Base-by-base conservation (phyloP, 2,888 invertebrate genomes). In the Noctua comes region DNA sequence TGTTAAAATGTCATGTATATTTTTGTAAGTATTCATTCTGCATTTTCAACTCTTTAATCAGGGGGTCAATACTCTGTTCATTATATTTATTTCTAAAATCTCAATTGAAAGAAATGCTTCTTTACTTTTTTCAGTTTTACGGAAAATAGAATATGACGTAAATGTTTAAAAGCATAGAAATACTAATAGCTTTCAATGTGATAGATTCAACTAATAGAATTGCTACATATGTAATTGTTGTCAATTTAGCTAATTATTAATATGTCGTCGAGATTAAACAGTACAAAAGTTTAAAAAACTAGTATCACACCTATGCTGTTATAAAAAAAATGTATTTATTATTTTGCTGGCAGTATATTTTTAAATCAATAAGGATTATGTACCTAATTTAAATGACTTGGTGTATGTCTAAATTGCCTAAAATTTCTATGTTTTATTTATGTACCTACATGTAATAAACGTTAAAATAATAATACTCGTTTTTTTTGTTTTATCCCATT, bases 401-500 rank as follows among this genome's bases (percentile, higher is more conserved):
- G 78, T 72, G 69, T 73, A 79, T 85, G 82, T 86, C 77, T 82
- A 70, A 84, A 86, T 86, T 88, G 89, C 89, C 88, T 91, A 86
- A 89, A 86, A 80, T 81, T 86, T 88, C 83, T 86, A 85, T 89
- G 89, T 91, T 90, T 90, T 89, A 90, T 91, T 89, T 89, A 74
- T 86, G 73, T 76, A 87, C 27, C 27, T 66, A 72, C 89, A 89
- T 88, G 76, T 88, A 93, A 94, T 95, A 95, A 95, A 95, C 90
- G 91, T 92, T 92, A 87, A 88, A 87, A 91, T 90, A 91, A 94
- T 94, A 92, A 93, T 91, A 91, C 87, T 84, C 89, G 70, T 71
- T 90, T 87, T 57, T 91, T 88, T 91, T 91, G 88, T 92, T 94
- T 94, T 95, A 93, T 94, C 92, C 95, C 95, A 95, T 95, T 95